Conservation (phyloP, 1,140 invertebrate species). For the Hylaeus anthracinus region DNA sequence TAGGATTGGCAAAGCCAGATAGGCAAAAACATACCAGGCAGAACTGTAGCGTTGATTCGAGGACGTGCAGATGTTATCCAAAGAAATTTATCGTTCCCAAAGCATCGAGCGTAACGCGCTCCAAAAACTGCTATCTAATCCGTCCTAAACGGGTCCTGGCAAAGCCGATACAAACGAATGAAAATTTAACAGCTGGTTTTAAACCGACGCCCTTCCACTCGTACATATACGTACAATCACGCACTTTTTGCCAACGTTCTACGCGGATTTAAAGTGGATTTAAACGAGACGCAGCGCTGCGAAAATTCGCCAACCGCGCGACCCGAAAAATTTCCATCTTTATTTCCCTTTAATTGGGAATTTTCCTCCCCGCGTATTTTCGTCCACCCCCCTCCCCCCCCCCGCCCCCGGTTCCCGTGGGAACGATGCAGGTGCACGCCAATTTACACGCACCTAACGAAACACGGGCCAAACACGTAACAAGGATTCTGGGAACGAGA, state of each 20-base stretch:
- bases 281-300: background rate
- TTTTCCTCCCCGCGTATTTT: background rate
- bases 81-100: background rate
- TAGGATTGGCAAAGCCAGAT: too few relatives aligned
- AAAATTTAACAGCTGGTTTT: slow-evolving; percentile 19
- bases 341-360: slow-evolving; percentile 32
- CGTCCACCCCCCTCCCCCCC: background rate
- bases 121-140: slow-evolving; percentile 5
- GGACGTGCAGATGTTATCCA: background rate
- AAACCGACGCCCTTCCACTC: background rate
- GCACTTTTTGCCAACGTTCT: background rate
- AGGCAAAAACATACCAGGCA: background rate
- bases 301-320: background rate
- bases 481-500: background rate
- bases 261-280: slow-evolving; percentile 24
- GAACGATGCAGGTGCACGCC: slow-evolving; percentile 20
- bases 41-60: background rate
- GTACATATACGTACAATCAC: too few relatives aligned
- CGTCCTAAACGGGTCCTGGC: background rate
- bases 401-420: background rate
- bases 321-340: slow-evolving; percentile 16
- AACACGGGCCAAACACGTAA: background rate
- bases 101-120: background rate
- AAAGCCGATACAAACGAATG: slow-evolving; percentile 10
- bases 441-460: slow-evolving; percentile 14